A percentile compares a stretch with the other conserved stretches of the same genome.
Conservation (phyloP, 1,140 invertebrate genomes). For the Drosophila persimilis region DNA sequence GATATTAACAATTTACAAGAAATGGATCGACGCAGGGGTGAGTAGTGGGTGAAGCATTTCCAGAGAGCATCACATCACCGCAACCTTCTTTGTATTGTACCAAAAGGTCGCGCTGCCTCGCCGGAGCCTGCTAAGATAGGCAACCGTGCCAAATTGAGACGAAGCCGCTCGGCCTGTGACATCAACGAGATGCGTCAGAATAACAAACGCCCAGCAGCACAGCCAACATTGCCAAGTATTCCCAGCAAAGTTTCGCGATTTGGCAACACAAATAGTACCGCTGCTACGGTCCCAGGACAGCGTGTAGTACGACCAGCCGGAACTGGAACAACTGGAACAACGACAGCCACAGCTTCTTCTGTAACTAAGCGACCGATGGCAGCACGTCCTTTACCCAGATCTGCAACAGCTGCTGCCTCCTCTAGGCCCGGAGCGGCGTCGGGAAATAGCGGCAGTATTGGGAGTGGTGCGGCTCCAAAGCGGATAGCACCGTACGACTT, state of each 20-base stretch:
- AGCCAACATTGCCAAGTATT: slow-evolving; percentile 53
- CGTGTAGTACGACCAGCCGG: background rate
- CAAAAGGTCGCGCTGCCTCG: slow-evolving; percentile 59
- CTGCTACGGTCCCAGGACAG: slow-evolving; percentile 16
- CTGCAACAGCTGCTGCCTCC: background rate
- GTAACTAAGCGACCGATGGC: slow-evolving; percentile 18
- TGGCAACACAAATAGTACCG: slow-evolving; percentile 2
- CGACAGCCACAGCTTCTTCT: background rate
- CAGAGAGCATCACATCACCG: background rate
- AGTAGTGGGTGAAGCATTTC: background rate
- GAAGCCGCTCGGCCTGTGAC: slow-evolving; percentile 75
- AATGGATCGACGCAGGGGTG: slow-evolving; percentile 37
- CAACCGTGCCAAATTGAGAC: slow-evolving; percentile 59
- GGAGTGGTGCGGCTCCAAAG: slow-evolving; percentile 26
- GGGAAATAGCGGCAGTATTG: background rate
- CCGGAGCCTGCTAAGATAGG: slow-evolving; percentile 47
- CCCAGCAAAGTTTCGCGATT: slow-evolving; percentile 58
- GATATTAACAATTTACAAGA: slow-evolving; percentile 64
- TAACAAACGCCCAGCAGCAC: slow-evolving; percentile 45
- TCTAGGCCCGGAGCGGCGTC: slow-evolving; percentile 5
- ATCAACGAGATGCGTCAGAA: slow-evolving; percentile 58
- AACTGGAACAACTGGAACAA: background rate
- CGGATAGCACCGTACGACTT: slow-evolving; percentile 86
- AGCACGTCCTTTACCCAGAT: slow-evolving; percentile 1
- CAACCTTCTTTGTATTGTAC: background rate